Evolutionary conservation across 2,797 vertebrate species (phyloP), one percentile per base, ranked within the genome.

Genomic region (Tokudaia muenninki): DNA sequence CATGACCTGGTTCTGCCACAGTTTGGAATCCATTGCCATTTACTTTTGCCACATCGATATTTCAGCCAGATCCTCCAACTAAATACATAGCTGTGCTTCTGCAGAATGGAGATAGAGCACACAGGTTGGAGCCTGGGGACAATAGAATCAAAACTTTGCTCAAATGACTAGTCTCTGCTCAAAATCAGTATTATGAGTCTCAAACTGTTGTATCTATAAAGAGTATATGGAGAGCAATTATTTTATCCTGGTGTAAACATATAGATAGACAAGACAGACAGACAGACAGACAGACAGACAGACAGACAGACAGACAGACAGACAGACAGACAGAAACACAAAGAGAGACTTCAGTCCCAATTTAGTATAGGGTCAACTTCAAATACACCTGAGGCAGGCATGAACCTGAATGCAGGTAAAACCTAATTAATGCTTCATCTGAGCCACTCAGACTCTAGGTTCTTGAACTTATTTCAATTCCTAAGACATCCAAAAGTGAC

Each of bases 141-240:
- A 37, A 6, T 13, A 26, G 21, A 63, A 12, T 47, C 41, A 80
- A 90, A 79, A 13, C 37, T 6, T 59, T 93, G 78, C 11, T 26
- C 47, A 55, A 65, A 16, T 34, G 47, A 3, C 65, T 87, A 59
- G 41, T 80, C 41, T 37, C 14, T 75, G 11, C 5, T 63, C 89
- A 61, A 44, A 57, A 52, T 61, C 88, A 92, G 50, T 55, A 59
- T 2, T 2, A 10, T 47, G 37, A 78, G 37, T 89, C 75, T 61
- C 95, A 63, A 75, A 34, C 17, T 21, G 17, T 19, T 17, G 37
- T 63, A 2, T 87, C 75, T 97, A 63, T 93, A 75, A 90, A 70
- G 50, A 44, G 47, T 52, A 72, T 29, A 70, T 31, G 24, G 24
- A 86, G 29, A 19, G 44, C 31, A 52, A 24, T 11, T 88, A 50